Base-by-base conservation (phyloP, 2,797 vertebrate genomes). In the Ctenopoma multispine region DNA sequence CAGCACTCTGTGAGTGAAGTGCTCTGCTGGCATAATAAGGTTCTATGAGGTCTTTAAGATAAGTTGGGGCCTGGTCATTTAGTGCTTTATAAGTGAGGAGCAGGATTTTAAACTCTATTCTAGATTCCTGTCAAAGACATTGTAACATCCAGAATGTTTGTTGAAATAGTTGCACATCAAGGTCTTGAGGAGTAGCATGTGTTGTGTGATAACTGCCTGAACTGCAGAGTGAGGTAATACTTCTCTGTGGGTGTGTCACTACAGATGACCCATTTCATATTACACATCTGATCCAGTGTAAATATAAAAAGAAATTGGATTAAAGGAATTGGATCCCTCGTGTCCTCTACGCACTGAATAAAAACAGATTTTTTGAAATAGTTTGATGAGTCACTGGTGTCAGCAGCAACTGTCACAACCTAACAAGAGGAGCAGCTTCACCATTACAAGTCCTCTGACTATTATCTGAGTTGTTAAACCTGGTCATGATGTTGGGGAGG, bases 401-500 rank as follows among this genome's bases (percentile, higher is more conserved):
- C 31, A 15, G 51, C 43, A 63, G 53, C 15, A 1, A 34, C 49
- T 21, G 61, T 72, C 40, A 77, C 43, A 59, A 27, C 50, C 58
- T 58, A 51, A 64, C 47, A 80, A 21, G 40, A 20, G 57, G 29
- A 73, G 15, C 11, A 55, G 51, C 46, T 40, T 66, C 56, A 49
- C 23, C 1, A 5, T 27, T 27, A 27, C 24, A 27, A 2, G 10
- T 53, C 75, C 21, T 56, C 55, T 61, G 62, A 61, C 41, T 46
- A 59, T 7, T 11, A 47, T 14, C 17, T 54, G 21, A 48, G 59
- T 59, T 53, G 46, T 55, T 1, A 40, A 77, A 55, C n/a, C 0
- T n/a, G 48, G 18, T 20, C 7, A n/a, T 23, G 47, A 44, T 27
- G 34, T 23, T 59, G 38, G 47, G 15, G 41, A 54, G 24, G 18